A percentile compares a stretch with the other conserved stretches of the same genome.
These are phyloP conservation scores for Noctua janthe DNA, from an alignment of 2,888 invertebrate species.

Conservation along the genomic window DNA sequence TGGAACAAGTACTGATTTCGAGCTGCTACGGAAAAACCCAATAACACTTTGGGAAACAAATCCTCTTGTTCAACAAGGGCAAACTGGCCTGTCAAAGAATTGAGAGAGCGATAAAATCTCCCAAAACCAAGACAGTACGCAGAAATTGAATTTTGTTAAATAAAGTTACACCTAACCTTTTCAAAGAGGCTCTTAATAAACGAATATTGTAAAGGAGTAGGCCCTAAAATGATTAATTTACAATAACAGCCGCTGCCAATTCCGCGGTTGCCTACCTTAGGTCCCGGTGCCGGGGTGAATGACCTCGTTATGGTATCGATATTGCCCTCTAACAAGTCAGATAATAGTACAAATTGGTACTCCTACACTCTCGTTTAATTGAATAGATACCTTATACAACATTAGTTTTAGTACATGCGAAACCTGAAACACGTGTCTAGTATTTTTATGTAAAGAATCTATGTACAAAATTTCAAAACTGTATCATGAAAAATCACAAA, in stretches of 20 bases:
- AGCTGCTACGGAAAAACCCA: neutral
- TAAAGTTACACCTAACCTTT: neutral
- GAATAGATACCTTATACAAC: neutral
- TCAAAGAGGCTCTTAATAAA: neutral
- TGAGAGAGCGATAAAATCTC: neutral
- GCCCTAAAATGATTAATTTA: constrained; percentile 15
- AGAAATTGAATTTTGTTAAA: neutral
- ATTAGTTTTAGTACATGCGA: too few species aligned
- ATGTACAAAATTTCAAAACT: too few species aligned
- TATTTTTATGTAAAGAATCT: too few species aligned
- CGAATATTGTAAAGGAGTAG: constrained; percentile 4
- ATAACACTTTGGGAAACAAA: neutral
- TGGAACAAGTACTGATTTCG: neutral
- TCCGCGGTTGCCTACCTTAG: constrained; percentile 15
- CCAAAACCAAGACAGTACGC: neutral
- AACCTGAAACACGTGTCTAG: too few species aligned
- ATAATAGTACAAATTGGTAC: constrained; percentile 26
- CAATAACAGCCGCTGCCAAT: neutral
- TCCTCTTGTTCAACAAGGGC: neutral
- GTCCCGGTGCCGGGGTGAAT: constrained; percentile 10
- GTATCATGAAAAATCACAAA: too few species aligned
- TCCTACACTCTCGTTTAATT: neutral
- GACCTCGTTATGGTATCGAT: constrained; percentile 15
- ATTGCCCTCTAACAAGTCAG: neutral
- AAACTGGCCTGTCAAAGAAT: neutral